Base-by-base conservation (phyloP, 2,113 vertebrate genomes). In the Telmatochromis bifrenatus region DNA sequence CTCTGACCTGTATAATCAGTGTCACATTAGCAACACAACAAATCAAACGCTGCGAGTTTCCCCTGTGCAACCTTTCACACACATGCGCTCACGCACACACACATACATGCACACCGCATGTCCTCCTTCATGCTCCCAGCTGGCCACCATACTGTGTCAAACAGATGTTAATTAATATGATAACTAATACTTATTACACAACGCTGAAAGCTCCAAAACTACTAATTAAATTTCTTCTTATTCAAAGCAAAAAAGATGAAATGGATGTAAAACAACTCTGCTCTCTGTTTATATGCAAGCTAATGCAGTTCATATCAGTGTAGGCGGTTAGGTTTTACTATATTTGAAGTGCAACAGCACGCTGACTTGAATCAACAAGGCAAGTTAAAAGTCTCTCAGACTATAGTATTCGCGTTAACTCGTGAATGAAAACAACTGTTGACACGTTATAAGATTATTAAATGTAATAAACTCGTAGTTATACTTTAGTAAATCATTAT, bases 21-120 rank as follows among this genome's bases (percentile, higher is more conserved):
- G 98, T 99, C 98, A 99, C 98, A 98, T 98, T 98, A 98, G 98
- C 98, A 99, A 99, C 97, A 98, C 98, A 99, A 99, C 98, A 99
- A 99, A 98, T 98, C 98, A 99, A 99, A 98, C 97, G 97, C 96
- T 97, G 97, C 94, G 97, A 98, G 97, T 97, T 97, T 97, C 97
- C 97, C 97, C 97, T 96, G 94, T 96, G 58, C 89, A 91, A 90
- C 90, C 93, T 82, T 85, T 33, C 82, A 17, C 82, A 70, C 88
- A 80, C 85, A 53, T 86, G 58, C 80, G 19, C 85, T 33, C 51
- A 81, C 62, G 45, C 81, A 73, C 47, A 88, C 73, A 80, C 82
- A 84, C 81, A 14, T 23, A 81, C 73, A 81, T 19, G 17, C 9
- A 55, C 83, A 73, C 88, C 19, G 28, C 89, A 92, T 97, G 97